These are phyloP conservation scores for Vidua macroura DNA, from an alignment of 2,113 vertebrate species.

Conservation along the genomic window DNA sequence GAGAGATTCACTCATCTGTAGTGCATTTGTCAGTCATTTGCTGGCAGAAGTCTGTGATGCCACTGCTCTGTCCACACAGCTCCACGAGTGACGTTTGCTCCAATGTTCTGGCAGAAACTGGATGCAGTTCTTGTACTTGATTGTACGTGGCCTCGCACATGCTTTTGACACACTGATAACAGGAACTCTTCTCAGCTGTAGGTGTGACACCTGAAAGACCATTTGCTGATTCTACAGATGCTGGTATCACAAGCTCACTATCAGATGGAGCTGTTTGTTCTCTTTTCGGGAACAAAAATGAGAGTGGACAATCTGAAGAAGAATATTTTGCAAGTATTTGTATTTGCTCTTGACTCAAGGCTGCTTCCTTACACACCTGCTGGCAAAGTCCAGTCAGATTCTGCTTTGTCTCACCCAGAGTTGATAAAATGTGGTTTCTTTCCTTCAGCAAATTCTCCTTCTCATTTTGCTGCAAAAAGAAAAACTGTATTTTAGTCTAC, in stretches of 20 bases:
- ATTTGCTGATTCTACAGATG: constrained; percentile 20
- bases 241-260: neutral
- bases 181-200: constrained; percentile 26
- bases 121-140: neutral
- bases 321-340: constrained; percentile 86
- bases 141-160: neutral
- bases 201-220: constrained; percentile 47
- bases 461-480: constrained; percentile 80
- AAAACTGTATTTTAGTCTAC: neutral
- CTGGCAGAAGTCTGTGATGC: constrained; percentile 78
- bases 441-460: constrained; percentile 89
- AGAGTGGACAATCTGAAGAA: constrained; percentile 80
- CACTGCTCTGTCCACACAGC: constrained; percentile 53
- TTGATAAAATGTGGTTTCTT: constrained; percentile 82
- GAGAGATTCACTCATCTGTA: constrained; percentile 71
- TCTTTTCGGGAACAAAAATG: constrained; percentile 77
- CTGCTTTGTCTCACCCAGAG: constrained; percentile 85
- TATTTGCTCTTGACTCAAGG: constrained; percentile 83
- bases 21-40: constrained; percentile 80
- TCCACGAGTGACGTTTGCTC: neutral
- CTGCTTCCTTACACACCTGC: constrained; percentile 81
- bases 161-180: neutral
- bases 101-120: neutral
- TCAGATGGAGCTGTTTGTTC: constrained; percentile 57
- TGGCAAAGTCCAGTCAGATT: constrained; percentile 87